Conservation (phyloP, 2,113 vertebrate species). For the Halichoeres trimaculatus region DNA sequence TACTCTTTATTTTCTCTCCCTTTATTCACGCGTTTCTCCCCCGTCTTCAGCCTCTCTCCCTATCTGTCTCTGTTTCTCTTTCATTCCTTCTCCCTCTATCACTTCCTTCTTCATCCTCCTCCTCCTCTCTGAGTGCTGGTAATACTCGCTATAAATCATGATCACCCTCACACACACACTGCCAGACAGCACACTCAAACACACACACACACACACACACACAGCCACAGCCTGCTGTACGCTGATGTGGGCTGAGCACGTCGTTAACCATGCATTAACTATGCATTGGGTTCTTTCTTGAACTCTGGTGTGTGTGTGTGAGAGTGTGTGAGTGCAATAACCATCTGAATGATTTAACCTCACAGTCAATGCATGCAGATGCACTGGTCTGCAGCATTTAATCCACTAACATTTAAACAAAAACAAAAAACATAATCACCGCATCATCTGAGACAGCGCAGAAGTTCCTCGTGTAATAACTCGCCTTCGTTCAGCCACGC, state of each 20-base stretch:
- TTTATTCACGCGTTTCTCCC: not conserved
- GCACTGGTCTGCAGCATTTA: conserved; percentile 22
- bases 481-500: conserved; percentile 52
- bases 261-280: conserved; percentile 30
- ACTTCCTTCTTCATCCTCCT: conserved; percentile 16
- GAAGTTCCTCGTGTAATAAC: conserved; percentile 64
- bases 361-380: conserved; percentile 20
- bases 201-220: not conserved
- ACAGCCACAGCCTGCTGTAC: conserved; percentile 22
- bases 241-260: conserved; percentile 1
- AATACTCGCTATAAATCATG: conserved; percentile 72
- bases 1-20: conserved; percentile 12
- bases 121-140: conserved; percentile 51
- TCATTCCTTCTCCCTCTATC: conserved; percentile 14
- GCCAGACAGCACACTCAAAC: not conserved
- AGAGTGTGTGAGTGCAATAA: not conserved
- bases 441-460: conserved; percentile 48
- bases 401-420: not conserved
- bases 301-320: not conserved
- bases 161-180: conserved; percentile 17
- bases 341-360: conserved; percentile 27
- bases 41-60: conserved; percentile 20
- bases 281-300: conserved; percentile 18
- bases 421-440: conserved; percentile 43
- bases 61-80: not conserved